Conservation (phyloP, 1,140 invertebrate species). For the Akabosia matsudoensis region DNA sequence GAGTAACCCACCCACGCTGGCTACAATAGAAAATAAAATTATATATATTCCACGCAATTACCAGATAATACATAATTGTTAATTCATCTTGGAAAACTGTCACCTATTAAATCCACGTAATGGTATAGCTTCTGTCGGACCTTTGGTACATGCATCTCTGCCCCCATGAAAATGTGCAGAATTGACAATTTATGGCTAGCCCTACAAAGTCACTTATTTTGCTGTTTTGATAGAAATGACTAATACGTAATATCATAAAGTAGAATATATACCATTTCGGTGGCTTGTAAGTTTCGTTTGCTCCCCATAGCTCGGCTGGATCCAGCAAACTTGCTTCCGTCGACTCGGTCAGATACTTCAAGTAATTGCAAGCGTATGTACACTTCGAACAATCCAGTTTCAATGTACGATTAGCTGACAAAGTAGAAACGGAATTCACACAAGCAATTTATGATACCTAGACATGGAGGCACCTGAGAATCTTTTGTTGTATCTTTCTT, state of each 20-base stretch:
- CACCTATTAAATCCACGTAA: background rate
- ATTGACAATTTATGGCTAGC: background rate
- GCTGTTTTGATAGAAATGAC: background rate
- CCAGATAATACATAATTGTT: background rate
- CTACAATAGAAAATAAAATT: background rate
- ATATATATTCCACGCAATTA: too few relatives aligned
- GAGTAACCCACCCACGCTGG: background rate
- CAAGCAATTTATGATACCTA: too few relatives aligned
- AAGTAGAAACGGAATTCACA: too few relatives aligned
- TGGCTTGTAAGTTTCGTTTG: background rate
- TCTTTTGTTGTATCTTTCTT: background rate
- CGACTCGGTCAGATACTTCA: background rate
- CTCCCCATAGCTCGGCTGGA: background rate
- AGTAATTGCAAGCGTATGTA: background rate
- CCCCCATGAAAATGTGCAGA: constrained; percentile 1
- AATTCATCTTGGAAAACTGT: background rate
- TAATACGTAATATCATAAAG: background rate
- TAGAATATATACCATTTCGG: background rate
- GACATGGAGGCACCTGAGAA: too few relatives aligned
- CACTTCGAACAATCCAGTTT: background rate
- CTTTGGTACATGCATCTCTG: background rate
- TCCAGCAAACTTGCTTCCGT: background rate
- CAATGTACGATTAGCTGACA: background rate
- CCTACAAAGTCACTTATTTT: too few relatives aligned
- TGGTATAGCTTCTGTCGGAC: background rate